Percentiles rank a stretch among this genome's conserved stretches.
Evolutionary conservation across 2,797 vertebrate species (phyloP).

Genomic region (Schizothorax lantsangensis): DNA sequence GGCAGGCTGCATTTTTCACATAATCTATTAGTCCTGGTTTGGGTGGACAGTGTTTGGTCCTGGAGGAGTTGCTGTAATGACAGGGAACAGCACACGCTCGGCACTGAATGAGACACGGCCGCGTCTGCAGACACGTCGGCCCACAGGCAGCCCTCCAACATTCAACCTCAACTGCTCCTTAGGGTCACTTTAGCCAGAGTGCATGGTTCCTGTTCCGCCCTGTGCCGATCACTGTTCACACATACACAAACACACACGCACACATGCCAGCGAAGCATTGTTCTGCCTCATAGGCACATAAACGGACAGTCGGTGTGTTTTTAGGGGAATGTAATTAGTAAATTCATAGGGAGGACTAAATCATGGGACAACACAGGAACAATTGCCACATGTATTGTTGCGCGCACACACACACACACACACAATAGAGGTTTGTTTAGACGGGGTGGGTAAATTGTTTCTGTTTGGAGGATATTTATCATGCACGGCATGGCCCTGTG

Average conservation of each 20-base stretch:
- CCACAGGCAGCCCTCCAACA: constrained; percentile 59
- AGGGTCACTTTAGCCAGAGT: constrained; percentile 78
- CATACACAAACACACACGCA: constrained; percentile 55
- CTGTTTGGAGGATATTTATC: constrained; percentile 79
- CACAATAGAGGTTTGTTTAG: constrained; percentile 66
- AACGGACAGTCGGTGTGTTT: constrained; percentile 5
- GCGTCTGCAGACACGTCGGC: constrained; percentile 53
- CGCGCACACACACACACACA: constrained; percentile 19
- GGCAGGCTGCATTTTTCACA: constrained; percentile 61
- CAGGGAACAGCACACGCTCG: constrained; percentile 52
- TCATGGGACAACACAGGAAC: constrained; percentile 27
- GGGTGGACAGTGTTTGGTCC: constrained; percentile 60
- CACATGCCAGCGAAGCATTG: constrained; percentile 35
- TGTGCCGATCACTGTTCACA: constrained; percentile 58
- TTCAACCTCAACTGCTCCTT: constrained; percentile 72
- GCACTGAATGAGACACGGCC: constrained; percentile 56
- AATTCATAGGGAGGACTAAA: constrained; percentile 27
- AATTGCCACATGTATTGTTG: constrained; percentile 37
- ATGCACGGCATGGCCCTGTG: constrained; percentile 62
- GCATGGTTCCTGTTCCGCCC: constrained; percentile 80
- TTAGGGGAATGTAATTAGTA: constrained; percentile 10
- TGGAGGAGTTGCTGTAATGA: constrained; percentile 63
- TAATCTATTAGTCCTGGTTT: constrained; percentile 71
- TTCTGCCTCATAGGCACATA: constrained; percentile 22
- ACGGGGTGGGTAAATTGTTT: constrained; percentile 80